Evolutionary conservation across 2,888 invertebrate species (phyloP), one percentile per base, ranked within the genome.

Genomic region (Tineola bisselliella): DNA sequence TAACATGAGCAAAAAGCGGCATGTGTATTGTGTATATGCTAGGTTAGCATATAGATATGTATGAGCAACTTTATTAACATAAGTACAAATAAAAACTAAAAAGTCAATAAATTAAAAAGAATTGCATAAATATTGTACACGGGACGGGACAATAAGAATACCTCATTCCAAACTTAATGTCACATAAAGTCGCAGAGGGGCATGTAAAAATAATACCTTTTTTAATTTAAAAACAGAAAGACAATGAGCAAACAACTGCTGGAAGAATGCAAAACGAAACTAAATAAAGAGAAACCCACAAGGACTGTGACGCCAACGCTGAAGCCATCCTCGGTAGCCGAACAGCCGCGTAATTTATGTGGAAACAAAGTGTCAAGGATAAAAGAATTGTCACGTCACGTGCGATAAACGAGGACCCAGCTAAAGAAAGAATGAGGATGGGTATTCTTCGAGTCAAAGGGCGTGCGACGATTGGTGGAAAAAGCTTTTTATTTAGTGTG

Each of bases 201-300:
- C 69, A 69, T 76, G 79, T 76, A 78, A 81, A 81, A 81, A 77
- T 52, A 60, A 60, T 30, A 44, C 60, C 31, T 48, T 59, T 73
- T 70, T 76, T 44, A 80, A 80, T 82, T 81, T 75, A 77, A 80
- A 84, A 77, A 67, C 74, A 71, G 73, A 74, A 78, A 83, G 82
- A 84, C 86, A 84, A 84, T 84, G 86, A 86, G 77, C 83, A 81
- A 84, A 83, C 82, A n/a, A 80, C 81, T 83, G 81, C 77, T 83
- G 83, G 77, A 66, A 77, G 84, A 84, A 87, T 84, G 84, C 81
- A 84, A 87, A 86, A 84, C 75, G 77, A 82, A 73, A 66, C 67
- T 69, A 75, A 74, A 72, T 73, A 74, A 70, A 70, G 69, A 75
- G 71, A 75, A 63, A 75, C 70, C 72, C 77, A 75, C 74, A 73